A percentile compares a stretch with the other conserved stretches of the same genome.
Evolutionary conservation across 2,113 vertebrate genomes (phyloP).

Genomic region (Prunella fulvescens): DNA sequence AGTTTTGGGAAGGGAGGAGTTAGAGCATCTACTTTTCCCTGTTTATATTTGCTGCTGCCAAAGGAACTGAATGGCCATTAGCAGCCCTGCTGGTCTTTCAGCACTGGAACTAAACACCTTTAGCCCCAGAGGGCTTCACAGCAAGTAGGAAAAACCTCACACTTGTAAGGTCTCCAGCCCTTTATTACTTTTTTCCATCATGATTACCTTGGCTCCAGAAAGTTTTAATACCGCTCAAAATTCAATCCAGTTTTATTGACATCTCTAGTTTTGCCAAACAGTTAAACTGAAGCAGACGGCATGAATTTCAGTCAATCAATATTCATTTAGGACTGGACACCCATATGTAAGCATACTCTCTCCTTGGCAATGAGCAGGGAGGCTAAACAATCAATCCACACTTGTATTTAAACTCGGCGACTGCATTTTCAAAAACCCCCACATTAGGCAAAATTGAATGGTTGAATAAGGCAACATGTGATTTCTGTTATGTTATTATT

Average conservation of each 20-base stretch:
- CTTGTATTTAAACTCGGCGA: conserved; percentile 27
- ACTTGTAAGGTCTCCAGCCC: conserved; percentile 27
- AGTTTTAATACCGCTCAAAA: conserved; percentile 71
- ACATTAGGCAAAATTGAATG: conserved; percentile 50
- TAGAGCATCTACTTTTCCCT: background rate
- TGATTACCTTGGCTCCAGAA: conserved; percentile 67
- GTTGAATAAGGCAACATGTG: conserved; percentile 51
- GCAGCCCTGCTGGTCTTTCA: background rate
- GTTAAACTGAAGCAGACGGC: conserved; percentile 63
- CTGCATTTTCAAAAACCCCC: conserved; percentile 26
- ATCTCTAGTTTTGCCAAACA: conserved; percentile 62
- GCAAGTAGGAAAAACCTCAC: background rate
- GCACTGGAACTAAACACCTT: background rate
- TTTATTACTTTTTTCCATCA: conserved; percentile 67
- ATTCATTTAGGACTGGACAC: conserved; percentile 67
- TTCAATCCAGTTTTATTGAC: conserved; percentile 67
- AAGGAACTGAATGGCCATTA: background rate
- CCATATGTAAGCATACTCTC: conserved; percentile 29
- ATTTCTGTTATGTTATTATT: conserved; percentile 61
- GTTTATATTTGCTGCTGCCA: background rate
- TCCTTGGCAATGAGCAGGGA: conserved; percentile 37
- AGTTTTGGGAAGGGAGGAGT: background rate
- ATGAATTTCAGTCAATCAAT: conserved; percentile 67
- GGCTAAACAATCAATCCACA: conserved; percentile 39
- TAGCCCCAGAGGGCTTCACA: background rate